Base-by-base conservation (phyloP, 2,888 invertebrate genomes). In the Muschampia plurimacula region DNA sequence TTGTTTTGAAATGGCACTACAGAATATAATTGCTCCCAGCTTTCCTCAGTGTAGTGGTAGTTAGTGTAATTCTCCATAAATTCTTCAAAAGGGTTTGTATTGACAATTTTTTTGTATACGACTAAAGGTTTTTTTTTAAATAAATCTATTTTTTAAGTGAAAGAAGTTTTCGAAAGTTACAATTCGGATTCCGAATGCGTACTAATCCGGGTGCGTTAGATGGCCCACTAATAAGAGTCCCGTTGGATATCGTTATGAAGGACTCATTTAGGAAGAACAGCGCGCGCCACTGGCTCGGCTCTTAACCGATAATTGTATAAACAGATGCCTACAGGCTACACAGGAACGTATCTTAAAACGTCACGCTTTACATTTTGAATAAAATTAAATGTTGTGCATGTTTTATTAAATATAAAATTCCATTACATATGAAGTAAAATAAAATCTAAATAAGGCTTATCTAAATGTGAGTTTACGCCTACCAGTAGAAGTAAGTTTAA, bases 251-350 rank as follows among this genome's bases (percentile, higher is more conserved):
- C 86, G 85, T 84, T 89, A 91, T 91, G 90, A 92, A 93, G 91
- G 93, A 92, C 79, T 92, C 93, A 93, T 94, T 93, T 93, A 93
- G 91, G 89, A 91, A 88, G 91, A 91, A 93, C 93, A 93, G 92
- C 91, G 92, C 89, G 89, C 89, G 92, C 91, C 91, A 90, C 92
- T 85, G 88, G 86, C 88, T 85, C 83, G 89, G 84, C 83, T 90
- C 90, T 90, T 89, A 91, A 84, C 90, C 88, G 92, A 93, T 93
- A 93, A 94, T 93, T 94, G 91, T 92, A 93, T 93, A 92, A 94
- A 93, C 93, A 94, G 93, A 94, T 94, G 93, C 89, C 89, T 89
- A 83, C 83, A 81, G 81, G 85, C 82, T 76, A 74, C 44, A 74
- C 90, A 88, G 93, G 83, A 80, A 73, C 83, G 90, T 15, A 91